phyloP scores from a whole-genome alignment of 2,797 vertebrate genomes.

The Gobio occitaniae region DNA sequence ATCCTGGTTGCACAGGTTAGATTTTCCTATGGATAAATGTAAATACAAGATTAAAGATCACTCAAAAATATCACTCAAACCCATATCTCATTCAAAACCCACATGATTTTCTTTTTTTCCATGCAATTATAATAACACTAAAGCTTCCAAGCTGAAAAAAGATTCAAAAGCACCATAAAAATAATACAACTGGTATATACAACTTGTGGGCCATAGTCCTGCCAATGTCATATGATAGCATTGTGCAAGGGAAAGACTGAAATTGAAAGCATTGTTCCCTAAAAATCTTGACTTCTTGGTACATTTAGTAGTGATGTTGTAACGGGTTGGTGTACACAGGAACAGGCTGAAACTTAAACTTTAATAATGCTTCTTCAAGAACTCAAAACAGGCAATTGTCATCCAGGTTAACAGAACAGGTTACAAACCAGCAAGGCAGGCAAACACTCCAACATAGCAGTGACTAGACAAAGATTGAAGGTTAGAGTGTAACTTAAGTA shows the following conservation, averaged over 20 bases:
- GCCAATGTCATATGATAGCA: not conserved
- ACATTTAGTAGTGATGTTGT: not conserved
- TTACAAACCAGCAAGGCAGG: no score
- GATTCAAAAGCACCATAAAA: not conserved
- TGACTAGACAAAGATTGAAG: no score
- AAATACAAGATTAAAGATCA: not conserved
- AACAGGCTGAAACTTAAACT: no score
- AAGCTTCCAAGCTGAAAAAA: not conserved
- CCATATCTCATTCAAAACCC: not conserved
- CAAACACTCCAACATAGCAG: no score
- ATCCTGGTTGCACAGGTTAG: conserved; percentile 94
- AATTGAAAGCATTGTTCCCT: not conserved
- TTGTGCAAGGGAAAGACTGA: not conserved
- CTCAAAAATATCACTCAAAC: not conserved
- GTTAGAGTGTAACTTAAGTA: no score
- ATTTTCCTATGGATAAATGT: not conserved
- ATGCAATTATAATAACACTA: not conserved
- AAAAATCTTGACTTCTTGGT: not conserved
- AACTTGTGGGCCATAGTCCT: not conserved
- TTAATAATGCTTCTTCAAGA: no score
- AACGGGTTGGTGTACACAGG: no score
- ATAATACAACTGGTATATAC: not conserved
- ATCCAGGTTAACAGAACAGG: no score
- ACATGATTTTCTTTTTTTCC: not conserved
- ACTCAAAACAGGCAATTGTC: no score